Evolutionary conservation across 2,797 vertebrate genomes (phyloP), one percentile per base, ranked within the genome.

Genomic region (Falco berigora): DNA sequence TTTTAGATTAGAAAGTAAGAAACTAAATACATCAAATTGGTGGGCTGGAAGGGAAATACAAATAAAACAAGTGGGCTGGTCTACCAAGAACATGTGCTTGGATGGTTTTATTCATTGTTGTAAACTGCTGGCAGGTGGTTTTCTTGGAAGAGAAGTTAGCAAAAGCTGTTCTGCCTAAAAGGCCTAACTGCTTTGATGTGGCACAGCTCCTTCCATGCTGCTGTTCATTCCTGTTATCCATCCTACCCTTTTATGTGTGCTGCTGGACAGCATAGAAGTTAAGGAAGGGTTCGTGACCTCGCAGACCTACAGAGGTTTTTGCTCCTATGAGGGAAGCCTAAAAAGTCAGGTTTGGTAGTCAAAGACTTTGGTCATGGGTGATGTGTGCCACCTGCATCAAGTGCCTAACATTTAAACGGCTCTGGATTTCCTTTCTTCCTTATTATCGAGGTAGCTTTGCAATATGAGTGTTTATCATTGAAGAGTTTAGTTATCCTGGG

Each of bases 101-200:
- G 68, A 62, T 53, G 71, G 68, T 71, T 95, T 82, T 59, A 61
- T 90, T 94, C 68, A 10, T 1, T 28, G 46, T 74, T 67, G 42
- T 75, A 90, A 97, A 86, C 89, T 80, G 69, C 88, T 14, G 14
- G 93, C 92, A 89, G 91, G 90, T 95, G 93, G 84, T 89, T 97
- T 94, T 87, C 93, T 91, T 86, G 95, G 78, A 88, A 77, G 78
- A 90, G 68, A 46, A 86, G 34, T 80, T 92, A 72, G 80, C 86
- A 94, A 83, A 96, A 89, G 81, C 92, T 55, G 58, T 32, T 94
- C 53, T 80, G 68, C 72, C 42, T 86, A 52, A 76, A 72, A 88
- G 75, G 56, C 80, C 56, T 14, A 7, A 9, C 12, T 47, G 64
- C 95, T 96, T 97, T 97, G 64, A 95, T 96, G 90, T 66, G 55